Evolutionary conservation across 1,140 invertebrate species (phyloP), one percentile per base, ranked within the genome.

Genomic region (Cardiocondyla obscurior): DNA sequence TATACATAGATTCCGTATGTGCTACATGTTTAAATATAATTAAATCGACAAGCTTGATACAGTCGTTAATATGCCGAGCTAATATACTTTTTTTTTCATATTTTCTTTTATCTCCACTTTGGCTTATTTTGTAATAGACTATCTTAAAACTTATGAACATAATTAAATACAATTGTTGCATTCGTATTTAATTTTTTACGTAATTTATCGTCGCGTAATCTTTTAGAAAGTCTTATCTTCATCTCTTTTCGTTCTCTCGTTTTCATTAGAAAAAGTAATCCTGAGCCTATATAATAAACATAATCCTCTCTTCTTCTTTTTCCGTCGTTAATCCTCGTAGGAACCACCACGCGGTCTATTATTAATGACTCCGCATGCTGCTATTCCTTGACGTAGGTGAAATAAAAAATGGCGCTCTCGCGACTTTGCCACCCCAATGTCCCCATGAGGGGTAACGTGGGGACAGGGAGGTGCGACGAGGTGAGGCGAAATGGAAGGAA

Each of bases 321-420:
- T 89, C 70, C 77, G 85, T 69, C 33, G 58, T 89, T 91, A 90
- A 89, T 90, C 82, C 85, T 88, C 85, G 84, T 88, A 90, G 86
- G 84, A 85, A 85, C 74, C 86, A 84, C 85, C 57, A n/a, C n/a
- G 82, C 86, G 86, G 89, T 82, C 85, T 89, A 83, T 91, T 90
- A 90, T 91, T 91, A 91, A 91, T 91, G 91, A 90, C 90, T 88
- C 85, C 86, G 85, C 85, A 83, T 85, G 88, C 89, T 85, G 81
- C 64, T 69, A 74, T 82, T 82, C 51, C 76, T 85, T 65, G 86
- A 85, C 83, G 84, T 86, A 83, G 81, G 84, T 86, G 89, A 87
- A 83, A 84, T 87, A 90, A 91, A 92, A 92, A 91, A 92, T 90
- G 91, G 91, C 90, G 90, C 57, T 86, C 86, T 85, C 90, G 84